Evolutionary conservation across 1,140 invertebrate species (phyloP), one percentile per base, ranked within the genome.

Genomic region (Pseudomyrmex cubaensis): DNA sequence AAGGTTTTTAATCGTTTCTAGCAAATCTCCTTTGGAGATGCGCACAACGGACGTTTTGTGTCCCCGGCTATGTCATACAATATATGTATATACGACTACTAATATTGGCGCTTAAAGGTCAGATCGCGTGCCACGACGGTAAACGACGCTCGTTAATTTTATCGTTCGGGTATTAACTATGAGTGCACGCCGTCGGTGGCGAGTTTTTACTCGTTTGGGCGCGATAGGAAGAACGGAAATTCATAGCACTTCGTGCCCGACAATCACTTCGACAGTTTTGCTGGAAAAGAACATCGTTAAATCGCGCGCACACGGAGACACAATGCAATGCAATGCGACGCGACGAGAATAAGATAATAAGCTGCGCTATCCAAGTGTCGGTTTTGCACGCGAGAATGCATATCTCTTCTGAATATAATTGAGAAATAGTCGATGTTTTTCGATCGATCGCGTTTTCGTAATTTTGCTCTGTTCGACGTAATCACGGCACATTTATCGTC

Each of bases 131-230:
- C 66, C 64, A 9, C 50, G 22, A 25, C n/a, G 17, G 17, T 77
- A 67, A 77, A 67, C 74, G 62, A 67, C 66, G 56, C 54, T 80
- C 76, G 54, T 78, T 78, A 78, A 78, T 59, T 80, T 80, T 59
- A 80, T 80, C 66, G 76, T 20, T 35, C 20, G 66, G 50, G 46
- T 35, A 80, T 80, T 57, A 50, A 56, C 76, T 35, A 63, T 22
- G 54, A 78, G 44, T 46, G 74, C 64, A 66, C 76, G 44, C 2
- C 48, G 17, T 7, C 44, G 63, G 44, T 48, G 44, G 15, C 25
- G 44, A 59, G 44, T 72, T 80, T 61, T 80, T 80, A 52, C 52
- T 12, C 22, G 54, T 44, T 35, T 59, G 44, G 22, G 4, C 44
- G 17, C 59, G 48, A 64, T 35, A 35, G 15, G 64, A 70, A 59